Evolutionary conservation across 2,888 invertebrate species (phyloP).

Genomic region (Calliphora vomitoria): DNA sequence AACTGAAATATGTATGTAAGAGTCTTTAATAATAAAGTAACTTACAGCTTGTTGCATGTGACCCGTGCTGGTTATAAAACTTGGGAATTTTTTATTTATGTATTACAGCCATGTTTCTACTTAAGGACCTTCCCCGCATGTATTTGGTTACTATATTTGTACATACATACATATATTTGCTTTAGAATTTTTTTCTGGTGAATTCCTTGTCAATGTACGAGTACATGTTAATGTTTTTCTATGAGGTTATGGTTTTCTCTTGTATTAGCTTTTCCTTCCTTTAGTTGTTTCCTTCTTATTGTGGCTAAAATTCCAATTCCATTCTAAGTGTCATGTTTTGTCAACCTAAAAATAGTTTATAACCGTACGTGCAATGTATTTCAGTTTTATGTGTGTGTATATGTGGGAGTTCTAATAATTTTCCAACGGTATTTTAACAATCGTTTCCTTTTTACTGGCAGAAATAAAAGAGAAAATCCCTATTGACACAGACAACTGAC

Average conservation of each 20-base stretch:
- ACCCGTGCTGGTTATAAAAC: no score
- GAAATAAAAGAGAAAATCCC: background rate
- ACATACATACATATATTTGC: background rate
- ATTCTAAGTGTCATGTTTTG: slow-evolving; percentile 6
- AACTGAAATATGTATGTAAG: background rate
- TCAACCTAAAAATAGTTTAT: slow-evolving; percentile 27
- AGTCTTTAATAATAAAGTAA: background rate
- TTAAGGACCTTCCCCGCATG: background rate
- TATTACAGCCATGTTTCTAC: background rate
- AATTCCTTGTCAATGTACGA: background rate
- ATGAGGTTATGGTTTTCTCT: background rate
- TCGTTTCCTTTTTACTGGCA: slow-evolving; percentile 7
- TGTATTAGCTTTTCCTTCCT: background rate
- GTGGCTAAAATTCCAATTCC: background rate
- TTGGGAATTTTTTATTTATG: background rate
- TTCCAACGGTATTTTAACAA: slow-evolving; percentile 18
- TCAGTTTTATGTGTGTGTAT: background rate
- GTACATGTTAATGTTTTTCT: background rate
- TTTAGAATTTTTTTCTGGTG: background rate
- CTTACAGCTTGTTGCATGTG: background rate
- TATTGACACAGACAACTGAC: background rate
- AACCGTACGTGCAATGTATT: slow-evolving; percentile 4
- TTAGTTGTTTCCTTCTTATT: background rate
- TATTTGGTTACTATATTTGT: background rate
- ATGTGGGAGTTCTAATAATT: background rate